These are phyloP conservation scores for Anguilla megastoma DNA, from an alignment of 2,797 vertebrate genomes.

Conservation along the genomic window DNA sequence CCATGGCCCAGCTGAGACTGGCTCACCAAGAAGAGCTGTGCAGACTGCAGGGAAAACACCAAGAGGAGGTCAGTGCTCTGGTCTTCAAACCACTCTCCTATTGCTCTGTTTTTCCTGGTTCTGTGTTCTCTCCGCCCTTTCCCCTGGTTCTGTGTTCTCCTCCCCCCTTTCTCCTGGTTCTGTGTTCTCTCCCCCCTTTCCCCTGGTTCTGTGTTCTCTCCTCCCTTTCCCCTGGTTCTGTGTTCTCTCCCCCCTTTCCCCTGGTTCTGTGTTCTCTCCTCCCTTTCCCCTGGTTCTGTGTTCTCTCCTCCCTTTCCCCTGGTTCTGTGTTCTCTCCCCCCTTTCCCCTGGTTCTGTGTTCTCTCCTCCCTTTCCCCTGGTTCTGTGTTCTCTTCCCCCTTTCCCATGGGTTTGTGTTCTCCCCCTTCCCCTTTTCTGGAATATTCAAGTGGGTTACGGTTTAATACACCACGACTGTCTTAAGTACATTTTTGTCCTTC, in stretches of 20 bases:
- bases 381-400: too few species aligned
- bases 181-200: too few species aligned
- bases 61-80: conserved; percentile 60
- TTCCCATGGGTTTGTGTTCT: background rate
- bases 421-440: background rate
- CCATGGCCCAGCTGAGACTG: conserved; percentile 49
- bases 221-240: too few species aligned
- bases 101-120: background rate
- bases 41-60: conserved; percentile 61
- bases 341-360: too few species aligned
- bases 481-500: background rate
- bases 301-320: too few species aligned
- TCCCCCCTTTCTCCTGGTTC: background rate
- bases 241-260: too few species aligned
- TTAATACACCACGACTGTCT: background rate
- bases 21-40: conserved; percentile 60
- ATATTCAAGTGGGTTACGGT: background rate
- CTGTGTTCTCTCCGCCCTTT: background rate
- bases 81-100: background rate
- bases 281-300: too few species aligned
- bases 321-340: too few species aligned
- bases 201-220: background rate
- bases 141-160: background rate
- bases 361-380: too few species aligned
- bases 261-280: too few species aligned